A percentile compares a stretch with the other conserved stretches of the same genome.
Evolutionary conservation across 2,797 vertebrate genomes (phyloP).

Genomic region (Aulostomus chinensis): DNA sequence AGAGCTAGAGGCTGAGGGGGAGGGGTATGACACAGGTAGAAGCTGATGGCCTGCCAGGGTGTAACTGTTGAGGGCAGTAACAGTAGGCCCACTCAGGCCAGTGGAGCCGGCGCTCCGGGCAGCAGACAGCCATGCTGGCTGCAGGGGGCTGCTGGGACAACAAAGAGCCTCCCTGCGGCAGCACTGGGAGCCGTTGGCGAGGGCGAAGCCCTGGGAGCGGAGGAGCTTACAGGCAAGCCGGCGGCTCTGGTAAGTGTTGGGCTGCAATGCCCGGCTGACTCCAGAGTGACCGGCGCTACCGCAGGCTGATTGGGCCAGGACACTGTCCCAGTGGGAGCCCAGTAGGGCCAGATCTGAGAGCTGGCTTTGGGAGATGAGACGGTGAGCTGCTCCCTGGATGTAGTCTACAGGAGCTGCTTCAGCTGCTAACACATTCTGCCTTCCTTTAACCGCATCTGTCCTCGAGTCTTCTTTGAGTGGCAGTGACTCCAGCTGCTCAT

Average conservation of each 20-base stretch:
- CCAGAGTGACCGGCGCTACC: slow-evolving; percentile 62
- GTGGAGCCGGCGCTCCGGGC: slow-evolving; percentile 55
- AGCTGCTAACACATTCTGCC: slow-evolving; percentile 27
- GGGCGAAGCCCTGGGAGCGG: slow-evolving; percentile 73
- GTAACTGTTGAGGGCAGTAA: slow-evolving; percentile 54
- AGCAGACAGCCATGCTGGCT: slow-evolving; percentile 65
- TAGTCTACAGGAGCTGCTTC: slow-evolving; percentile 68
- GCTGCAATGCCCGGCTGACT: slow-evolving; percentile 79
- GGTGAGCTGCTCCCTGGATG: slow-evolving; percentile 67
- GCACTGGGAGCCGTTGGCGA: slow-evolving; percentile 80
- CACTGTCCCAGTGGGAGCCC: slow-evolving; percentile 91
- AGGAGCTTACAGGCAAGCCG: slow-evolving; percentile 82
- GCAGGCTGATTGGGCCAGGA: slow-evolving; percentile 87
- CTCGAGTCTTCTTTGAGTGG: not conserved
- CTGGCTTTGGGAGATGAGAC: slow-evolving; percentile 86
- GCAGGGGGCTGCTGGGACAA: slow-evolving; percentile 61
- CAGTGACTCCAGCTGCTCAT: slow-evolving; percentile 19
- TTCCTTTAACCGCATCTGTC: slow-evolving; percentile 50
- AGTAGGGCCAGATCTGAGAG: slow-evolving; percentile 88
- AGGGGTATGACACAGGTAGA: slow-evolving; percentile 64
- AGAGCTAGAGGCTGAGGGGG: slow-evolving; percentile 67
- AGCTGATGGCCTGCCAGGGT: slow-evolving; percentile 69
- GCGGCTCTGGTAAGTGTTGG: slow-evolving; percentile 85
- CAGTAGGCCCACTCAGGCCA: slow-evolving; percentile 45
- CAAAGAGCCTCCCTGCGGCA: slow-evolving; percentile 81